Evolutionary conservation across 2,888 invertebrate species (phyloP).

Genomic region (Stenodema calcarata): DNA sequence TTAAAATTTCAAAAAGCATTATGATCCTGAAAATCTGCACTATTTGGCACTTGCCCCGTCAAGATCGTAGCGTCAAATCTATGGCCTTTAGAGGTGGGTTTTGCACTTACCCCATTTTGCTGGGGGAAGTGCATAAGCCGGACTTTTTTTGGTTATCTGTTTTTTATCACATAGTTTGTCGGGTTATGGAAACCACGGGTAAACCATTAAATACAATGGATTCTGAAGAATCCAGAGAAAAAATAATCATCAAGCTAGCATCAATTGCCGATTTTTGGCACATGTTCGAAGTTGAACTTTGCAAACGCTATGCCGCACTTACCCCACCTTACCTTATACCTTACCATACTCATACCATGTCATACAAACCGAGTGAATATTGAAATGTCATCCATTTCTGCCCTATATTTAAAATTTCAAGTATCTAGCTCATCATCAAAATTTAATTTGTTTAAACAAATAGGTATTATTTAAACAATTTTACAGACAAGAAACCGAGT

Average conservation of each 20-base stretch:
- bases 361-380: too few species aligned
- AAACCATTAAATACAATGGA: background rate
- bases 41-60: background rate
- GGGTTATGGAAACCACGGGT: background rate
- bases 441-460: too few species aligned
- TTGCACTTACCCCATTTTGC: background rate
- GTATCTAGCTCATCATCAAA: too few species aligned
- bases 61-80: background rate
- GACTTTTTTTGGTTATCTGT: background rate
- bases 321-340: conserved; percentile 23
- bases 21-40: background rate
- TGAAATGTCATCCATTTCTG: too few species aligned
- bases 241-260: background rate
- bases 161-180: background rate
- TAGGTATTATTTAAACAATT: too few species aligned
- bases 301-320: background rate
- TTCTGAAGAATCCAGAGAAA: conserved; percentile 2
- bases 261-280: background rate
- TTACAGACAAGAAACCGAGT: too few species aligned
- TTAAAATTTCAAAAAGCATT: background rate
- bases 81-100: background rate
- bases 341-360: too few species aligned
- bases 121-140: background rate
- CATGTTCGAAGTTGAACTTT: conserved; percentile 2
- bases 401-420: too few species aligned